Percentiles rank a stretch among this genome's conserved stretches.
phyloP scores from a whole-genome alignment of 2,888 invertebrate species.

The Barypeithes pellucidus region DNA sequence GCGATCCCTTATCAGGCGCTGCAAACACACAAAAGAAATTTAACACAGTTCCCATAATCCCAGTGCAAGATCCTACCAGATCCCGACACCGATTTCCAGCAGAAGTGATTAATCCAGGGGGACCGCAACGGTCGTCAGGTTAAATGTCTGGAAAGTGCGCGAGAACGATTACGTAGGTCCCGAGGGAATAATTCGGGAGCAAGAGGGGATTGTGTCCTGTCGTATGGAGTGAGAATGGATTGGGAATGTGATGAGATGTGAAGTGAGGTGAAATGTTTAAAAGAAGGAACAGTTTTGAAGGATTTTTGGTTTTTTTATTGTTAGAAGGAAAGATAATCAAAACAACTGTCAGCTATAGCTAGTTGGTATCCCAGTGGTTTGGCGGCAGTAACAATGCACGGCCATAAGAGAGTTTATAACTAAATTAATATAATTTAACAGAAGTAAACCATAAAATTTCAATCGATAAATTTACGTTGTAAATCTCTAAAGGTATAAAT shows the following conservation, averaged over 20 bases:
- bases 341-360: too few relatives aligned
- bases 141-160: conserved; percentile 51
- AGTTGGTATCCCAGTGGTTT: too few relatives aligned
- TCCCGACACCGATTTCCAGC: conserved; percentile 23
- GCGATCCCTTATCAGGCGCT: conserved; percentile 6
- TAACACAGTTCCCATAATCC: conserved; percentile 32
- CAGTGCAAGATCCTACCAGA: conserved; percentile 9
- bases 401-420: too few relatives aligned
- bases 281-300: neutral
- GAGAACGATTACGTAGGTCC: conserved; percentile 46
- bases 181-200: conserved; percentile 43
- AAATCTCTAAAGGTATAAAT: neutral
- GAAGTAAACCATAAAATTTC: neutral
- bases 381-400: too few relatives aligned
- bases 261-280: conserved; percentile 13
- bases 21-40: conserved; percentile 29
- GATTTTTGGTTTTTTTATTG: too few relatives aligned
- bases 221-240: conserved; percentile 29
- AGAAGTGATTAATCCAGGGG: conserved; percentile 46
- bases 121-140: conserved; percentile 48
- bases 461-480: neutral
- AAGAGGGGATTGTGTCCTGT: conserved; percentile 39
- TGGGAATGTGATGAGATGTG: conserved; percentile 39
- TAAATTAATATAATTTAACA: too few relatives aligned
- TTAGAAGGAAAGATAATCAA: too few relatives aligned